phyloP scores from a whole-genome alignment of 2,797 vertebrate species.

The Neostethus bicornis region DNA sequence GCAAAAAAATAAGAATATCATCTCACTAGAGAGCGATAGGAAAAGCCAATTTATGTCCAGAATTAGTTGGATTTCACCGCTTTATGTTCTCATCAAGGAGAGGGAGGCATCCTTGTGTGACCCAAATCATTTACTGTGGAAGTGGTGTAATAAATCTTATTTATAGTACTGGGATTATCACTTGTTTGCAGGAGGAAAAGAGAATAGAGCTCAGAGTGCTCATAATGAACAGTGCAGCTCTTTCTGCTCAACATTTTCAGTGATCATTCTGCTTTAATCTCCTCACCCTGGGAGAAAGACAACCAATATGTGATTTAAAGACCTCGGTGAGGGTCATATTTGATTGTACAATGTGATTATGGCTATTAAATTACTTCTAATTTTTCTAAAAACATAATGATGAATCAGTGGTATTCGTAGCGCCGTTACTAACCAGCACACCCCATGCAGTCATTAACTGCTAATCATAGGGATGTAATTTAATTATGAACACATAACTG shows the following conservation, averaged over 20 bases:
- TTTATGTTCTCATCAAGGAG: slow-evolving; percentile 28
- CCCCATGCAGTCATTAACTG: not conserved
- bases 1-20: slow-evolving; percentile 32
- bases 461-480: not conserved
- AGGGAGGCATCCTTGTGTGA: slow-evolving; percentile 49
- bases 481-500: not conserved
- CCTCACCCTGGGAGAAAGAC: not conserved
- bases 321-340: not conserved
- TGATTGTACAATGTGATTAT: not conserved
- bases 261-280: not conserved
- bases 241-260: slow-evolving; percentile 2
- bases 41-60: slow-evolving; percentile 28
- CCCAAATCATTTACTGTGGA: slow-evolving; percentile 38
- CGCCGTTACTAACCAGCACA: no score
- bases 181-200: slow-evolving; percentile 17
- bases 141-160: slow-evolving; percentile 34
- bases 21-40: slow-evolving; percentile 40
- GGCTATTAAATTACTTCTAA: not conserved
- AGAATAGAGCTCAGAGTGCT: slow-evolving; percentile 1
- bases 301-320: not conserved
- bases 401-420: not conserved
- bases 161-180: slow-evolving; percentile 31
- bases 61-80: slow-evolving; percentile 35
- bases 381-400: not conserved
- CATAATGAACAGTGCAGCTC: not conserved